These are phyloP conservation scores for Xestia c-nigrum DNA, from an alignment of 2,888 invertebrate species.

Conservation along the genomic window DNA sequence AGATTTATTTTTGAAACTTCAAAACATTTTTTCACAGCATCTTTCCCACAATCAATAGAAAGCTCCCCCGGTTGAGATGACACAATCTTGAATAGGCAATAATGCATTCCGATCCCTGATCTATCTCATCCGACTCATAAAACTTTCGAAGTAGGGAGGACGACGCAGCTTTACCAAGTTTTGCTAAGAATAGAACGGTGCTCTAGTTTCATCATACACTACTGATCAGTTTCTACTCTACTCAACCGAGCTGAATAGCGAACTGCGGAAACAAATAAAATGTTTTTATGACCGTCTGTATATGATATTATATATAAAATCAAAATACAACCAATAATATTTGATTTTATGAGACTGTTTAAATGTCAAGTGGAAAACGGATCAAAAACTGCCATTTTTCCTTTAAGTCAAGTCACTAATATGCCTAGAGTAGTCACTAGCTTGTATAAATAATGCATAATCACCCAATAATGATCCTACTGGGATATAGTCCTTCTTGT, in stretches of 20 bases:
- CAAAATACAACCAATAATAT: constrained; percentile 17
- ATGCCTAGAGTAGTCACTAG: no score
- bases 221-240: constrained; percentile 57
- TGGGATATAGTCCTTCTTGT: no score
- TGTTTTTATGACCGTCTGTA: constrained; percentile 9
- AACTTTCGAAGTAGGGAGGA: constrained; percentile 81
- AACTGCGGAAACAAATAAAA: constrained; percentile 44
- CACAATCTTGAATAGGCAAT: constrained; percentile 85
- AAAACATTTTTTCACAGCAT: constrained; percentile 22
- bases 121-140: constrained; percentile 85
- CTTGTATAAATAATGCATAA: no score
- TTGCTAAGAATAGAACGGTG: constrained; percentile 72
- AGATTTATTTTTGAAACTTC: constrained; percentile 28
- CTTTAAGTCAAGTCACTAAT: no score
- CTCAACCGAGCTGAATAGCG: constrained; percentile 35
- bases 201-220: constrained; percentile 69
- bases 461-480: no score
- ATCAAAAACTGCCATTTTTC: not conserved
- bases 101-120: constrained; percentile 84
- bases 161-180: constrained; percentile 80
- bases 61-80: constrained; percentile 69
- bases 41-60: constrained; percentile 42
- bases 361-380: not conserved
- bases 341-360: constrained; percentile 3
- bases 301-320: constrained; percentile 15